Evolutionary conservation across 2,797 vertebrate species (phyloP), one percentile per base, ranked within the genome.

Genomic region (Ctenopoma multispine): DNA sequence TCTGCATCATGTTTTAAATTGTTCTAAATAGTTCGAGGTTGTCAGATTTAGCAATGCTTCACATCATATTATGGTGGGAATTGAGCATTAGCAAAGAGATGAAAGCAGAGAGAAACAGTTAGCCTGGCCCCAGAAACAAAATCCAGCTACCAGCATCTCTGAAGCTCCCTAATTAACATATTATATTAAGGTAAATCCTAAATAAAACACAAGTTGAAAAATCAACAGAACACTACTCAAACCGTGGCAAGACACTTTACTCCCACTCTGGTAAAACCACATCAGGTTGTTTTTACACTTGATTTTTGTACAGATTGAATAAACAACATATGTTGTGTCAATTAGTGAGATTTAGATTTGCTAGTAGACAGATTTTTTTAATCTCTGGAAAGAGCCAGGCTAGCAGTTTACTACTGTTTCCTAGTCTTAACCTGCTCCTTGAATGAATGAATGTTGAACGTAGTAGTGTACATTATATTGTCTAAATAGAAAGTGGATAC

Each of bases 261-360:
- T 31, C 9, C 8, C 31, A 41, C 43, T n/a, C 43, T 18, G 43
- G 23, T 34, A 14, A 46, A 72, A 68, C 68, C 72, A 68, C 58
- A 63, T 9, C 18, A 47, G n/a, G 44, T 47, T 47, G 44, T 47
- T 47, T 64, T 51, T 24, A 46, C 17, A 44, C n/a, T 60, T 1
- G 1, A 9, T 9, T 27, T 53, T 41, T 53, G 29, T 8, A 5
- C 5, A 2, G 27, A 49, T 44, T 43, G 20, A 68, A 43, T 43
- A 43, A 13, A 13, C 13, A 43, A 43, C 41, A 43, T 43, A 17
- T 43, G 41, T 3, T 18, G 24, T 23, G 27, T 24, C 21, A 50
- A 17, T 59, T 34, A 34, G 7, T 21, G 9, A 41, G 56, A 8
- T 29, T 38, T 6, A 40, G 15, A 38, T 8, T 17, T 14, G 3